These are phyloP conservation scores for Zingel zingel DNA, from an alignment of 2,113 vertebrate species.

Conservation along the genomic window DNA sequence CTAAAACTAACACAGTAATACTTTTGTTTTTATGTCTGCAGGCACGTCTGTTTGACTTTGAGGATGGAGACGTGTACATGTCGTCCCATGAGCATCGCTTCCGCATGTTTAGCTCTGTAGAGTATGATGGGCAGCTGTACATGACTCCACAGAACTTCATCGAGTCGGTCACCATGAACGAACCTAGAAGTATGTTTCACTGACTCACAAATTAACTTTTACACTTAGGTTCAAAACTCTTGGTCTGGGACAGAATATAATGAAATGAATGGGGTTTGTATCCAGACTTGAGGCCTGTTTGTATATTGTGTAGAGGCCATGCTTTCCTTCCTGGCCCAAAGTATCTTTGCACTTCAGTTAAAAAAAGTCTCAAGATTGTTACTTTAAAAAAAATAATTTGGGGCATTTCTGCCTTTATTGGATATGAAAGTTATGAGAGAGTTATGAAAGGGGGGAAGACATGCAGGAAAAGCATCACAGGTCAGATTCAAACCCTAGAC, in stretches of 20 bases:
- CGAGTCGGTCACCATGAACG: conserved; percentile 94
- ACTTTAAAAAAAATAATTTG: not conserved
- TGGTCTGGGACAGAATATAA: not conserved
- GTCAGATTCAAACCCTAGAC: too few species aligned
- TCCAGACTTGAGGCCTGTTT: not conserved
- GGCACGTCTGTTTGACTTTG: conserved; percentile 85
- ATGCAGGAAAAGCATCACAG: too few species aligned
- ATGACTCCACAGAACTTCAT: conserved; percentile 99
- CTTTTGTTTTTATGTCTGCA: conserved; percentile 55
- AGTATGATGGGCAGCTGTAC: conserved; percentile 97
- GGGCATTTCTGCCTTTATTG: too few species aligned
- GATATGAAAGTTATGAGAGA: too few species aligned
- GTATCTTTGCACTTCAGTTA: not conserved
- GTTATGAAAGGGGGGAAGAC: too few species aligned
- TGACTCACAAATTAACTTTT: not conserved
- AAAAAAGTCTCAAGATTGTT: not conserved
- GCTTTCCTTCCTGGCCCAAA: not conserved
- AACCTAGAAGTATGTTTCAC: conserved; percentile 89
- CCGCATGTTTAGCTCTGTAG: conserved; percentile 93
- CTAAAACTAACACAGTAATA: too few species aligned
- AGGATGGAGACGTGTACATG: conserved; percentile 93
- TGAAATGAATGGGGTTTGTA: not conserved
- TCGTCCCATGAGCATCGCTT: conserved; percentile 96
- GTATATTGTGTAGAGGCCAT: not conserved
- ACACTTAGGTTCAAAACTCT: not conserved